Conservation (phyloP, 1,140 invertebrate species). For the Bombus confusus region DNA sequence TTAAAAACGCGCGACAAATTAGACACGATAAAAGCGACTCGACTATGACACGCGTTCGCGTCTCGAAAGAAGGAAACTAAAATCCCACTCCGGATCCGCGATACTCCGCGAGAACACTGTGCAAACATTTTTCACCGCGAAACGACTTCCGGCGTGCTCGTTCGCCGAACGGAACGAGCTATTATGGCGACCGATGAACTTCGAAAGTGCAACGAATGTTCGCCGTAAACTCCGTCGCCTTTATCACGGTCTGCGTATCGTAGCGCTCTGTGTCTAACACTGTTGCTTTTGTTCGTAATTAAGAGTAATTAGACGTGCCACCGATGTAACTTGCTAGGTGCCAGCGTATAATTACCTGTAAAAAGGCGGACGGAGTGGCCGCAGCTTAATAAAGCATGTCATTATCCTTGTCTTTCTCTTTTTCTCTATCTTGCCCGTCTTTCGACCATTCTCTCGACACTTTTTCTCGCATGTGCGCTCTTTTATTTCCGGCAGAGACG, state of each 20-base stretch:
- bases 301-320: constrained; percentile 45
- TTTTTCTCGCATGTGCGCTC: constrained; percentile 38
- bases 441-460: background rate
- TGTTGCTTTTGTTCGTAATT: constrained; percentile 49
- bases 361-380: constrained; percentile 33
- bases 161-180: background rate
- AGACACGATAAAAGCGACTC: background rate
- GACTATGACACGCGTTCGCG: background rate
- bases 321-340: constrained; percentile 27
- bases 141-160: background rate
- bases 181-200: constrained; percentile 20
- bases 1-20: background rate
- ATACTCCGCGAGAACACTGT: background rate
- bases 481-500: constrained; percentile 28
- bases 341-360: constrained; percentile 49
- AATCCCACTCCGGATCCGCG: background rate
- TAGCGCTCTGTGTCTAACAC: background rate
- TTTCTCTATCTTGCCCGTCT: background rate
- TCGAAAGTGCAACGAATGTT: constrained; percentile 17
- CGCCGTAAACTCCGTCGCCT: constrained; percentile 2
- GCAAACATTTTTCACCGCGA: background rate
- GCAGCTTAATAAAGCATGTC: constrained; percentile 51
- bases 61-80: background rate
- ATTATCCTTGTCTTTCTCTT: constrained; percentile 35
- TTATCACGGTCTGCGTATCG: background rate